phyloP scores from a whole-genome alignment of 2,113 vertebrate species.

The Scomber colias region DNA sequence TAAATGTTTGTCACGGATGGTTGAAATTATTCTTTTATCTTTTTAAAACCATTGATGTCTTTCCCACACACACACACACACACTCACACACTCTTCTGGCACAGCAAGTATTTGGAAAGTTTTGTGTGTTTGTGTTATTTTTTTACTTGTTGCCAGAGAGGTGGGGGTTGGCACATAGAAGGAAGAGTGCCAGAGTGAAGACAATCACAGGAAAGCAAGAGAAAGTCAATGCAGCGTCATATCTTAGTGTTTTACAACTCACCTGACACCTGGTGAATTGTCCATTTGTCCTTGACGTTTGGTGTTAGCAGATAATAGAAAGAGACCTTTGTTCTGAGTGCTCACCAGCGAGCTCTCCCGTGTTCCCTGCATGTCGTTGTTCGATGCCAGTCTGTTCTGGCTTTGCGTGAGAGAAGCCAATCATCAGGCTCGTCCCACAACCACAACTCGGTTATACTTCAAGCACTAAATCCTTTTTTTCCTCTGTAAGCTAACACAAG shows the following conservation, averaged over 20 bases:
- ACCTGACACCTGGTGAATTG: not conserved
- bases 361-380: slow-evolving; percentile 5
- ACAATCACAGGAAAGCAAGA: slow-evolving; percentile 57
- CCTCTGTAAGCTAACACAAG: not conserved
- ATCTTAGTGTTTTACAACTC: slow-evolving; percentile 31
- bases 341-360: not conserved
- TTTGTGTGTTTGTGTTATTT: not conserved
- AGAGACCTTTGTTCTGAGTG: no score
- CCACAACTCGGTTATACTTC: slow-evolving; percentile 56
- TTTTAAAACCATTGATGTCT: no score
- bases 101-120: slow-evolving; percentile 2
- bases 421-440: slow-evolving; percentile 37
- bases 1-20: not conserved
- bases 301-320: no score
- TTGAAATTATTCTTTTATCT: not conserved
- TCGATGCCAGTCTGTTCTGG: slow-evolving; percentile 25
- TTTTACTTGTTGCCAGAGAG: slow-evolving; percentile 6
- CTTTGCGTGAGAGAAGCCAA: slow-evolving; percentile 50
- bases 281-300: not conserved
- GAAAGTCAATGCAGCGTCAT: not conserved
- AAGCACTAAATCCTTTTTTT: slow-evolving; percentile 39
- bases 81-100: not conserved
- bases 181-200: slow-evolving; percentile 5
- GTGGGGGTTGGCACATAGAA: slow-evolving; percentile 16
- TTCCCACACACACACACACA: no score